Base-by-base conservation (phyloP, 2,797 vertebrate species). In the Microchirus variegatus region DNA sequence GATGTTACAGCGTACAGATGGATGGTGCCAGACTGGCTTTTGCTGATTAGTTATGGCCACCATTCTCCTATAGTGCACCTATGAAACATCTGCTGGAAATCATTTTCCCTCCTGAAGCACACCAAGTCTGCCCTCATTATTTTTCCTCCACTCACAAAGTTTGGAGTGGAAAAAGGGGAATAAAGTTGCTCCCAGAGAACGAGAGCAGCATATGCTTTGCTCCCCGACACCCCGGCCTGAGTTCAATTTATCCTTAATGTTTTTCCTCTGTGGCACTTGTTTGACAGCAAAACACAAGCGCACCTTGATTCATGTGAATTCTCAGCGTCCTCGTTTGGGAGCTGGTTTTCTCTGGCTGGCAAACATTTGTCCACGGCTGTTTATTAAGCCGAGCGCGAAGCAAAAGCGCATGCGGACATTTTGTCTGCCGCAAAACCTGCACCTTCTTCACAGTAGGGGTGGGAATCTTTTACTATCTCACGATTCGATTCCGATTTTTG, bases 261-360 rank as follows among this genome's bases (percentile, higher is more conserved):
- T 83, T 83, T 86, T 78, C 80, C 64, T 44, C 75, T 40, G 81
- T 49, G 14, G 52, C 73, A 31, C 65, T 65, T 73, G 79, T 85
- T 81, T 86, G 86, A 86, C 88, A 82, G 81, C 43, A 19, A 19
- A 83, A 59, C 80, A 50, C 15, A 31, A 31, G 63, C 78, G 55
- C 2, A 63, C 70, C 69, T 40, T 87, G 86, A 92, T 91, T 89
- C 84, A 91, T 79, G 77, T 35, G 82, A 61, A 83, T 75, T 74
- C 78, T 84, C 73, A 42, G 63, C 59, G 78, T 84, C 71, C 81
- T 82, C 76, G 42, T 84, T 85, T 78, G 79, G 14, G 76, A 78
- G 75, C 67, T 78, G 54, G 67, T 73, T 84, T 13, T 83, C 79
- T n/a, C n/a, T n/a, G n/a, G n/a, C 77, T 73, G 69, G 80, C 75